Conservation (phyloP, 1,140 invertebrate genomes). For the Atta cephalotes region DNA sequence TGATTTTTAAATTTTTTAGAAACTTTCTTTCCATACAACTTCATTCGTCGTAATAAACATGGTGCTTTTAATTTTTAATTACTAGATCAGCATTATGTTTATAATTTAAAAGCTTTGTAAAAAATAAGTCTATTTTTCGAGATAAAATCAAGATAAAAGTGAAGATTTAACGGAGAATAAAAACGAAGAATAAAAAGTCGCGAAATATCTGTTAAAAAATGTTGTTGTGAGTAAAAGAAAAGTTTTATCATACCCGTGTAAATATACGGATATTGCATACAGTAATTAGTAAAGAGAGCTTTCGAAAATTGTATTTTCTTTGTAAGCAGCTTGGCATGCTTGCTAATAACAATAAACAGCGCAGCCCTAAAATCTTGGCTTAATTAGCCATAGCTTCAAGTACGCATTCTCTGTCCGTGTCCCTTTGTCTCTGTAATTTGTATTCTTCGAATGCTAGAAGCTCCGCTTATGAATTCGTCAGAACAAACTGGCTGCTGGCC, state of each 20-base stretch:
- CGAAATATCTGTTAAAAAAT: not conserved
- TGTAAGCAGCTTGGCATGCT: not conserved
- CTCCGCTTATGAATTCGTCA: slow-evolving; percentile 69
- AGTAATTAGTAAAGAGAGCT: slow-evolving; percentile 3
- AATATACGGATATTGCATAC: slow-evolving; percentile 1
- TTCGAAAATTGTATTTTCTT: slow-evolving; percentile 42
- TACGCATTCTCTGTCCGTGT: slow-evolving; percentile 43
- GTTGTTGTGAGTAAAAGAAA: not conserved
- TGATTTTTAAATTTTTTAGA: no score
- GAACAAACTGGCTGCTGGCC: slow-evolving; percentile 59
- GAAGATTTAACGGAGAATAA: not conserved
- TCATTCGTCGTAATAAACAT: no score
- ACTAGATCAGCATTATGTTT: not conserved
- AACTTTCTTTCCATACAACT: no score
- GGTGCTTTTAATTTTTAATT: not conserved
- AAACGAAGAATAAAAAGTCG: not conserved
- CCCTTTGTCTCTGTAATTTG: slow-evolving; percentile 64
- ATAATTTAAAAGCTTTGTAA: slow-evolving; percentile 30
- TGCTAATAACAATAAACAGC: slow-evolving; percentile 12
- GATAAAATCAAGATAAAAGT: not conserved
- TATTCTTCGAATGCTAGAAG: slow-evolving; percentile 62
- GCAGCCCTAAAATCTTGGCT: slow-evolving; percentile 43
- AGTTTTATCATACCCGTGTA: not conserved
- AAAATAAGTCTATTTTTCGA: slow-evolving; percentile 17
- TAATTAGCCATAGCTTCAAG: slow-evolving; percentile 65